These are phyloP conservation scores for Trichopria drosophilae DNA, from an alignment of 2,888 invertebrate genomes.

Conservation along the genomic window DNA sequence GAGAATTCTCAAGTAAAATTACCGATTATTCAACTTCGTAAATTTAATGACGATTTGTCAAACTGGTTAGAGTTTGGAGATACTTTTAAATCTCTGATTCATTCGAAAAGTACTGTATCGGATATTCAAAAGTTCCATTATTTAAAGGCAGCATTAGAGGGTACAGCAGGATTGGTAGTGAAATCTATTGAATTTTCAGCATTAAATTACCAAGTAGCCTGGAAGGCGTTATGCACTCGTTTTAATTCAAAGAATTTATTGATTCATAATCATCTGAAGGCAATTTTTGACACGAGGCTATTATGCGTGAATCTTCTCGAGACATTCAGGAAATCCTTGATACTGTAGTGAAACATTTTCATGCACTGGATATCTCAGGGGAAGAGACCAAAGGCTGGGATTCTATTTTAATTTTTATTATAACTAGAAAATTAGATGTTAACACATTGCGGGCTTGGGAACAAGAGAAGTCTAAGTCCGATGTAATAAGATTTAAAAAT, in stretches of 20 bases:
- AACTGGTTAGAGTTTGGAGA: neutral
- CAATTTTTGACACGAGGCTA: neutral
- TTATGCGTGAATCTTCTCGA: neutral
- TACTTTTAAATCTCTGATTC: constrained; percentile 1
- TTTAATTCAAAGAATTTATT: neutral
- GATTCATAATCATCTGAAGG: too few species aligned
- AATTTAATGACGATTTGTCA: neutral
- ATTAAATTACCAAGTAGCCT: neutral
- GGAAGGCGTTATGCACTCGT: neutral
- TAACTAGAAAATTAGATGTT: neutral
- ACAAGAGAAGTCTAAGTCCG: too few species aligned
- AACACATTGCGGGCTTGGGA: too few species aligned
- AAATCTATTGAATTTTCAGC: neutral
- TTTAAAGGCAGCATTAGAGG: neutral
- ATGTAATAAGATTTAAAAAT: too few species aligned
- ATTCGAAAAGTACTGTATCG: neutral
- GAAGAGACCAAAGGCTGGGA: neutral
- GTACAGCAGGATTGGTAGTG: neutral
- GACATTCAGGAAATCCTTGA: neutral
- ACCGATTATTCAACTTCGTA: neutral
- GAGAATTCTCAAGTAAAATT: too few species aligned
- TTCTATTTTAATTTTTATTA: neutral
- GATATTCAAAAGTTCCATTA: constrained; percentile 1
- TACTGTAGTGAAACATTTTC: neutral
- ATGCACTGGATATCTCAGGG: neutral